A percentile compares a stretch with the other conserved stretches of the same genome.
phyloP scores from a whole-genome alignment of 2,113 vertebrate species.

The Channa argus region DNA sequence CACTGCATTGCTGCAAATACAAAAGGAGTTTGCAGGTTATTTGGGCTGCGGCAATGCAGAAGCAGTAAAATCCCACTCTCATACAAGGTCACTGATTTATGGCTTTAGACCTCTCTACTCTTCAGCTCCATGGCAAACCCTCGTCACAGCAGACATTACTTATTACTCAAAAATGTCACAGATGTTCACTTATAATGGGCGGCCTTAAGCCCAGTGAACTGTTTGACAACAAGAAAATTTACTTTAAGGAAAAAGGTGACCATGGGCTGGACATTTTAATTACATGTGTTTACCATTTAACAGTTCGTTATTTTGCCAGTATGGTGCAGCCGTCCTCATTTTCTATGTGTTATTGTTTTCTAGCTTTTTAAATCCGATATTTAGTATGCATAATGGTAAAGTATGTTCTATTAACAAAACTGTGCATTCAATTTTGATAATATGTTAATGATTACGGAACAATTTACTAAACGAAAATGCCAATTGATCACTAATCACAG shows the following conservation, averaged over 20 bases:
- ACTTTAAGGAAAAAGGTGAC: not conserved
- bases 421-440: too few species aligned
- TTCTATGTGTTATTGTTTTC: not conserved
- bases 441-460: too few species aligned
- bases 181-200: not conserved
- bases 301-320: not conserved
- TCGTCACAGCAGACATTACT: not conserved
- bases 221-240: not conserved
- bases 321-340: not conserved
- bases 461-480: too few species aligned
- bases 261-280: conserved; percentile 1
- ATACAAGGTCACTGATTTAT: conserved; percentile 42
- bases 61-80: conserved; percentile 40
- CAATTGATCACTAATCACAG: not conserved
- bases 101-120: conserved; percentile 4
- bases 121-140: not conserved
- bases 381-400: not conserved
- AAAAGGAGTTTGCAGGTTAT: conserved; percentile 38
- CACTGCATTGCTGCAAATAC: conserved; percentile 72
- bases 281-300: not conserved
- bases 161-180: conserved; percentile 29
- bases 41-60: conserved; percentile 56
- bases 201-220: not conserved
- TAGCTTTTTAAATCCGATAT: not conserved
- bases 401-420: too few species aligned